Conservation (phyloP, 2,113 vertebrate species). For the Oceanites oceanicus region DNA sequence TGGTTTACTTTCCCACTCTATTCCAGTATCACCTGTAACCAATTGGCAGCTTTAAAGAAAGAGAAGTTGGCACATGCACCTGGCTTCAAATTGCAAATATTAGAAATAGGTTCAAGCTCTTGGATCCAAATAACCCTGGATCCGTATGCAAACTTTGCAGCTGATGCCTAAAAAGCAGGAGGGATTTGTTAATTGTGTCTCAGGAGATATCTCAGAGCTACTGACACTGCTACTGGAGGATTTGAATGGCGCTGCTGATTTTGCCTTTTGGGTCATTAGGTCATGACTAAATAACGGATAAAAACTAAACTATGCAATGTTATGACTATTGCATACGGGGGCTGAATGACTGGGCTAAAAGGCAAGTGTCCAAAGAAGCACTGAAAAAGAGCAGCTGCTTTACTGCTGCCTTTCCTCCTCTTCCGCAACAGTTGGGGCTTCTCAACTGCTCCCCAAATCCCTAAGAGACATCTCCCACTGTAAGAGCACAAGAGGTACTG, state of each 20-base stretch:
- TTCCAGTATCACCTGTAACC: neutral
- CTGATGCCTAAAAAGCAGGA: neutral
- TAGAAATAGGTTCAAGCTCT: neutral
- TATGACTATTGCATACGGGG: neutral
- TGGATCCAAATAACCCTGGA: neutral
- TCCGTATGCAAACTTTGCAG: neutral
- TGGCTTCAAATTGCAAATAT: neutral
- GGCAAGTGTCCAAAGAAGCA: neutral
- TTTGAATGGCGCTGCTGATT: neutral
- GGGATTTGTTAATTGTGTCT: neutral
- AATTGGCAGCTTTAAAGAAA: neutral
- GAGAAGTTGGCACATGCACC: neutral
- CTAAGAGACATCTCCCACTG: neutral
- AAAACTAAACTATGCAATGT: neutral
- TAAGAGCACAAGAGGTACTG: neutral
- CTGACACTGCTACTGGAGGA: neutral
- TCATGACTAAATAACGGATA: neutral
- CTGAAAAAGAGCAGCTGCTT: conserved; percentile 26
- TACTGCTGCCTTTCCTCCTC: neutral
- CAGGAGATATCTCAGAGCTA: neutral
- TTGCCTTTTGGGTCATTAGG: neutral
- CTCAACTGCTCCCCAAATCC: neutral
- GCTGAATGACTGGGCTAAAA: neutral
- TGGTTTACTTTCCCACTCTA: rapidly evolving
- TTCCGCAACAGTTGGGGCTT: neutral